phyloP scores from a whole-genome alignment of 2,888 invertebrate species.

The Rhynchonema sp. region DNA sequence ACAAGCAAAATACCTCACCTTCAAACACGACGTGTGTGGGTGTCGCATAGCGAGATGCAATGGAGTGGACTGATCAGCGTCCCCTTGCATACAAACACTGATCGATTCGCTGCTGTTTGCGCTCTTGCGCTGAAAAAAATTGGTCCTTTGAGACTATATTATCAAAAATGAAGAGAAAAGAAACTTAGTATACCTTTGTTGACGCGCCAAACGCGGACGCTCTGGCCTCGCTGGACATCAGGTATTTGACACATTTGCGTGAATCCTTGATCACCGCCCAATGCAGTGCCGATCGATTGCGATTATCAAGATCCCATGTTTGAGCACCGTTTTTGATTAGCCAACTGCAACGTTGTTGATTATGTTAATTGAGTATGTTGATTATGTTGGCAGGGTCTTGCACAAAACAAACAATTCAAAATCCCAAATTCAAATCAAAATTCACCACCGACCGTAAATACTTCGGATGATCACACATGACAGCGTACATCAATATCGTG shows the following conservation, averaged over 20 bases:
- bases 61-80: neutral
- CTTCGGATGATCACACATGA: neutral
- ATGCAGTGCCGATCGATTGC: neutral
- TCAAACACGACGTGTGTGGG: neutral
- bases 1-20: too few relatives aligned
- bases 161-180: neutral
- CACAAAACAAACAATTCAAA: too few relatives aligned
- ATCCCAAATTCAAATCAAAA: too few relatives aligned
- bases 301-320: neutral
- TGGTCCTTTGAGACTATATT: too few relatives aligned
- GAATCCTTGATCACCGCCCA: neutral
- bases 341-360: neutral
- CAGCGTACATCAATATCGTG: neutral
- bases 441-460: neutral
- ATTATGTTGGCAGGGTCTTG: too few relatives aligned
- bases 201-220: neutral
- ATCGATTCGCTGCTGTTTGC: neutral
- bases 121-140: too few relatives aligned
- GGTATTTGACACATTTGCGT: neutral
- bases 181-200: neutral
- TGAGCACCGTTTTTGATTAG: neutral
- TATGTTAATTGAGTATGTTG: too few relatives aligned
- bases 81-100: neutral
- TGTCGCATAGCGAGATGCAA: neutral
- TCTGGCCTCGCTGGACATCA: neutral